phyloP scores from a whole-genome alignment of 2,113 vertebrate species.

The Vimba vimba region DNA sequence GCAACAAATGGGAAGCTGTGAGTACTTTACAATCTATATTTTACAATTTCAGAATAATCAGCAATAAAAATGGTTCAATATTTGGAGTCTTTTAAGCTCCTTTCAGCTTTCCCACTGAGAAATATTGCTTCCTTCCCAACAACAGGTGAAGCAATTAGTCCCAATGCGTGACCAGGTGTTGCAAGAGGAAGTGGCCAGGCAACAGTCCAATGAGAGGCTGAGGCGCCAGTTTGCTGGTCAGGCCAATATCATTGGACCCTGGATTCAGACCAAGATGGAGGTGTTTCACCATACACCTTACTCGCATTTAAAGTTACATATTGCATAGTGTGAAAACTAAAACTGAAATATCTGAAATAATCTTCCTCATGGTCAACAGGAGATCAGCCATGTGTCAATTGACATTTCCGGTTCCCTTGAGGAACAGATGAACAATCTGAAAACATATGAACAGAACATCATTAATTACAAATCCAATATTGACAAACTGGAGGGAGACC shows the following conservation, averaged over 20 bases:
- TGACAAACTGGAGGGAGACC: slow-evolving; percentile 90
- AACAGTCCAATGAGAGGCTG: slow-evolving; percentile 82
- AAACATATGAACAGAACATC: slow-evolving; percentile 89
- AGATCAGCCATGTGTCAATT: slow-evolving; percentile 86
- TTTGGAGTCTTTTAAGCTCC: not conserved
- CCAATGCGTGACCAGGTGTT: slow-evolving; percentile 78
- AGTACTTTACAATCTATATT: slow-evolving; percentile 60
- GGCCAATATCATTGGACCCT: slow-evolving; percentile 79
- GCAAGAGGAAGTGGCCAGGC: slow-evolving; percentile 77
- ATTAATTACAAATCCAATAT: slow-evolving; percentile 91
- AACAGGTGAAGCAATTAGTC: slow-evolving; percentile 77
- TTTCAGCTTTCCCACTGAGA: not conserved
- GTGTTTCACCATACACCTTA: slow-evolving; percentile 51
- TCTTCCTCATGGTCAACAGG: slow-evolving; percentile 68
- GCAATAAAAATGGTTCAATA: not conserved
- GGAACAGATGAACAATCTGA: slow-evolving; percentile 90
- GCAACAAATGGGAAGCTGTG: slow-evolving; percentile 87
- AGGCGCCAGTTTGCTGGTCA: slow-evolving; percentile 77
- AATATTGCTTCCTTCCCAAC: not conserved
- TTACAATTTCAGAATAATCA: not conserved
- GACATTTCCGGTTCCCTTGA: slow-evolving; percentile 86
- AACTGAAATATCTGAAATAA: not conserved
- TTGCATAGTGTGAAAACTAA: not conserved
- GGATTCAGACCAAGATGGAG: slow-evolving; percentile 83
- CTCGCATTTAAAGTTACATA: not conserved